Base-by-base conservation (phyloP, 2,888 invertebrate genomes). In the Calliphora vomitoria region DNA sequence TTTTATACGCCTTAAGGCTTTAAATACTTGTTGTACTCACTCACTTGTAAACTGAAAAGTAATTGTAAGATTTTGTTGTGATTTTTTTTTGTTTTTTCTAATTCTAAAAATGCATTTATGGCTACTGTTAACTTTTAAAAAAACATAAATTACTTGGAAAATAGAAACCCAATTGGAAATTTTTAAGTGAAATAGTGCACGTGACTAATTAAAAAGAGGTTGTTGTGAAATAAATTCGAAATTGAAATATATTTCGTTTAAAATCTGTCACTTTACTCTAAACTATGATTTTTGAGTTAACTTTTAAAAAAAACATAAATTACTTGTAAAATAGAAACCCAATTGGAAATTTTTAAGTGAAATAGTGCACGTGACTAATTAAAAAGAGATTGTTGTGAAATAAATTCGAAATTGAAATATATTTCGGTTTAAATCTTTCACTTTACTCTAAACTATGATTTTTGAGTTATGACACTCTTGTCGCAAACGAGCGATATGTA, bases 1-100 rank as follows among this genome's bases (percentile, higher is more conserved):
- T 82, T 74, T 86, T 74, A 69, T 69, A 86, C 86, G 86, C 86
- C 86, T 86, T 72, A 62, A 76, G 82, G 72, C 62, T 71, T 55
- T 79, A 55, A 13, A 50, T 50, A 50, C 11, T 35, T 38, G 47
- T 35, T 38, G 47, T 38, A 10, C 47, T 35, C 78, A 58, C 15
- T 20, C 25, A 60, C 31, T 60, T n/a, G 60, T 60, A 66, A 47
- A 50, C 69, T 31, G 11, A 75, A 82, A 75, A 82, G 82, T 82
- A 82, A 82, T 68, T 82, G 82, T 82, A 75, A 58, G 38, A 50
- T 35, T 44, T 75, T 82, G 80, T 72, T 64, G 55, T 31, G 18
- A 53, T 50, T 82, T 69, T 82, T 53, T 66, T 8, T 82, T 74
- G 69, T 71, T 62, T 71, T 62, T 82, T 82, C 60, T 41, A 66